Base-by-base conservation (phyloP, 2,888 invertebrate genomes). In the Pachydiplax longipennis region DNA sequence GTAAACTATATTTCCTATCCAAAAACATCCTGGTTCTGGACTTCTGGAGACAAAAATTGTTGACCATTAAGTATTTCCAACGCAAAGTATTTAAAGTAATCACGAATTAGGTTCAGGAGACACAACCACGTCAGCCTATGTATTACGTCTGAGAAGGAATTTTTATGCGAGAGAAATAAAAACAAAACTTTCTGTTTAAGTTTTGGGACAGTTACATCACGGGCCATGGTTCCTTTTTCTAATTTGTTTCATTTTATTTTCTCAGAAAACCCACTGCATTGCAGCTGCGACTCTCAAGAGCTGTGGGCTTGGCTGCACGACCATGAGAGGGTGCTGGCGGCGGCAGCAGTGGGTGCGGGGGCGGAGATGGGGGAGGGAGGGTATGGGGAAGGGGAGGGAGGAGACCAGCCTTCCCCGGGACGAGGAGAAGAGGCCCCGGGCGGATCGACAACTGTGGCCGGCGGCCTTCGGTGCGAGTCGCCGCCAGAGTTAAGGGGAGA, bases 291-390 rank as follows among this genome's bases (percentile, higher is more conserved):
- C 93, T 96, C 98, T 91, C 97, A 98, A 94, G 97, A 98, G 93
- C 95, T 98, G 87, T 98, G 98, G 97, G 97, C 97, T 94, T 99
- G 98, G 98, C 95, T 98, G 93, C 95, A 97, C 93, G 97, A 98
- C 94, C 97, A 99, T 94, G 96, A 96, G 93, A 98, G 98, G 94
- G 95, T 97, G 91, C 95, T 97, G 48, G 91, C 92, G 93, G 94
- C 91, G 95, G 95, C 92, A 95, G 95, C 92, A 95, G 95, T 92
- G 95, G 95, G 93, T 94, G 94, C 91, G 95, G 95, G 91, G 92
- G 92, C 53, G 81, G 91, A 12, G 31, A 48, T 48, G 83, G 91
- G 22, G 87, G 92, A 93, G 81, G 92, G 87, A 22, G 92, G 90
- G 15, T 73, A 61, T 18, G 90, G 90, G 2, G 91, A 90, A n/a